Base-by-base conservation (phyloP, 2,797 vertebrate species). In the Tadarida brasiliensis region DNA sequence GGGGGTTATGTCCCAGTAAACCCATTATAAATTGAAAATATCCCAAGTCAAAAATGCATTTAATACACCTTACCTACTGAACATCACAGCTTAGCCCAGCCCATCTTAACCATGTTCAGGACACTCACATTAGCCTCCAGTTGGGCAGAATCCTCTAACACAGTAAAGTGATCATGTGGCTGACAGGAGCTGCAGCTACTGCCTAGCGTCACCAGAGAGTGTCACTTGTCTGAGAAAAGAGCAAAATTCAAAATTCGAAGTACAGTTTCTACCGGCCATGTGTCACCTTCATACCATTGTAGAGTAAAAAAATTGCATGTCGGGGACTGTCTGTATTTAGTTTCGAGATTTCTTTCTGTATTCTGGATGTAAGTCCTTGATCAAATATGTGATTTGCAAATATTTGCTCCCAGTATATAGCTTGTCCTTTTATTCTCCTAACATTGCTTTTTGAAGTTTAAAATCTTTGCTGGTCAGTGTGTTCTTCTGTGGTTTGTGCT, bases 371-470 rank as follows among this genome's bases (percentile, higher is more conserved):
- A 54, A 83, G 63, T 61, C 26, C 54, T 87, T 93, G 70, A 76
- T 61, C 54, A 76, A 14, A 24, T 47, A 47, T 2, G 1, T 59
- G 33, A 67, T 73, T 83, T 56, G 59, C 30, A 84, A 61, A 30
- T 90, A 44, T 68, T 78, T 94, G 78, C 57, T 87, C 17, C 17
- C 16, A 19, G 10, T 26, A 9, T 67, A 20, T 77, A 28, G n/a
- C 35, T 91, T 80, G 28, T 78, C 70, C 90, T 92, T 87, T 91
- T 24, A 56, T 68, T 91, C n/a, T 93, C 24, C 83, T 94, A 54
- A 33, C 0, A 2, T 22, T 92, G 30, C 61, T 30, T 61, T 94
- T 65, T 35, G 90, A 83, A 54, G 24, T 49, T 87, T 54, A 26
- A 77, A 90, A 91, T n/a, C 15, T 65, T 70, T 39, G 51, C 82